Evolutionary conservation across 2,888 invertebrate species (phyloP).

Genomic region (Melanotus villosus): DNA sequence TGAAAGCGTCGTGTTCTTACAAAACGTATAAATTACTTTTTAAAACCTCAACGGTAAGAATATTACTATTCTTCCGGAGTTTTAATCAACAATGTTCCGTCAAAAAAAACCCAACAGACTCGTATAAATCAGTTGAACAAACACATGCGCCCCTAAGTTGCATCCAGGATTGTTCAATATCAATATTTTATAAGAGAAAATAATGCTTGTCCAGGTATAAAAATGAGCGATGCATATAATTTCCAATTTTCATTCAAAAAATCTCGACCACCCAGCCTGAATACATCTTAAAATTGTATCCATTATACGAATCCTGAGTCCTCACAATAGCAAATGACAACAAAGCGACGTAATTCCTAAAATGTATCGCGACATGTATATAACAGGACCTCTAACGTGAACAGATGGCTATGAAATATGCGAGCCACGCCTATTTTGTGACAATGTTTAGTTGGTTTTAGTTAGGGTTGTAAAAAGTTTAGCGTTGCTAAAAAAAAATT

Average conservation of each 20-base stretch:
- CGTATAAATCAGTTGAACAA: conserved; percentile 18
- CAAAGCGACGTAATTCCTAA: conserved; percentile 45
- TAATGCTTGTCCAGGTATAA: conserved; percentile 31
- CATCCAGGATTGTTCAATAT: conserved; percentile 13
- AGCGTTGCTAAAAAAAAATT: conserved; percentile 8
- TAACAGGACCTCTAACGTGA: conserved; percentile 37
- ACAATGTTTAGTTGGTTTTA: conserved; percentile 44
- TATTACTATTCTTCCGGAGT: neutral
- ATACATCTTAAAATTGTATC: conserved; percentile 41
- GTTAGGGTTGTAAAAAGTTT: conserved; percentile 41
- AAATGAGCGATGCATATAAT: conserved; percentile 31
- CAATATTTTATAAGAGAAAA: conserved; percentile 28
- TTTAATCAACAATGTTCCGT: neutral
- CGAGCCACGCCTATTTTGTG: conserved; percentile 49
- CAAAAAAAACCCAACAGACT: neutral
- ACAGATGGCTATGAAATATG: conserved; percentile 52
- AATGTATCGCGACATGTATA: conserved; percentile 39
- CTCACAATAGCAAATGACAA: conserved; percentile 41
- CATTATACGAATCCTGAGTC: conserved; percentile 33
- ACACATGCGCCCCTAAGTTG: conserved; percentile 20
- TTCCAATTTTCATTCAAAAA: conserved; percentile 45
- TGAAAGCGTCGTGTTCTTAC: no score
- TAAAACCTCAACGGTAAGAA: no score
- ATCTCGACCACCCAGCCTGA: conserved; percentile 41
- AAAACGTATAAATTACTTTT: no score